These are phyloP conservation scores for Mycteria americana DNA, from an alignment of 2,797 vertebrate species.

Conservation along the genomic window DNA sequence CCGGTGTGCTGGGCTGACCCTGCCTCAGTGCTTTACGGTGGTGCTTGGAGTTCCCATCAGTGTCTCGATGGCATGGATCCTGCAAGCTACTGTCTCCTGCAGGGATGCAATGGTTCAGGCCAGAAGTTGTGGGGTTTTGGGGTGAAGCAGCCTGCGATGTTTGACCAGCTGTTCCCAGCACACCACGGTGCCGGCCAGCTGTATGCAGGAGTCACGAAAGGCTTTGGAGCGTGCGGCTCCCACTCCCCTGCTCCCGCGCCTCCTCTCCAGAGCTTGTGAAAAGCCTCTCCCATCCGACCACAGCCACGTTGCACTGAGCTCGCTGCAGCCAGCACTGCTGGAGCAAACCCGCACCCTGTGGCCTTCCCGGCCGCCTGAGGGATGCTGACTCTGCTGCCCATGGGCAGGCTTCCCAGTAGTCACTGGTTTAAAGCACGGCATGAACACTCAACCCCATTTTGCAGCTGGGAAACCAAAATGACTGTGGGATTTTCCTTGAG, in stretches of 20 bases:
- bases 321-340: not conserved
- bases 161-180: not conserved
- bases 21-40: not conserved
- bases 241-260: not conserved
- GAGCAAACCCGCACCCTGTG: rapidly evolving
- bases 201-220: not conserved
- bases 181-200: rapidly evolving
- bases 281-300: not conserved
- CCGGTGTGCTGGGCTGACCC: not conserved
- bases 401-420: rapidly evolving
- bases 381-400: rapidly evolving
- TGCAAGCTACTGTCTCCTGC: not conserved
- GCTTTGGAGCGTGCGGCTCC: not conserved
- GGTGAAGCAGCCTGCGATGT: not conserved
- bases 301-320: not conserved
- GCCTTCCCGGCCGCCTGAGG: not conserved
- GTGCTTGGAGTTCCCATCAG: not conserved
- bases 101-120: not conserved
- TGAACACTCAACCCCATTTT: not conserved
- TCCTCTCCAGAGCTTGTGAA: not conserved
- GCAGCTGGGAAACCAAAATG: not conserved
- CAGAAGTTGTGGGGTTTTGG: rapidly evolving
- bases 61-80: rapidly evolving
- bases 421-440: not conserved
- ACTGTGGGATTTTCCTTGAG: not conserved